A percentile compares a stretch with the other conserved stretches of the same genome.
phyloP scores from a whole-genome alignment of 2,888 invertebrate genomes.

The Nomada ruficornis region DNA sequence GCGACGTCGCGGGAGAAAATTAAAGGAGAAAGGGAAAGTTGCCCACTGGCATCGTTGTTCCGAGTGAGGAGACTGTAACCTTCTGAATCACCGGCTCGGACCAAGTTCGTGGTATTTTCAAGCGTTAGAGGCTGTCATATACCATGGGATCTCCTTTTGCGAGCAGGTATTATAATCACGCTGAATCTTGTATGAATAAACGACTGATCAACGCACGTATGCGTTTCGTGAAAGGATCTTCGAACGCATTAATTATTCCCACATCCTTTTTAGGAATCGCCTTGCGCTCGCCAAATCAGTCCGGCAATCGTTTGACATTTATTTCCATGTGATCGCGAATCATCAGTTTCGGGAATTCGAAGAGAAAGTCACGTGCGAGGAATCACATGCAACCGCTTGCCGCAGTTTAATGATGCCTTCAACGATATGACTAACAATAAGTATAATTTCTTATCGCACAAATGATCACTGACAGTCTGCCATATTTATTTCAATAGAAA shows the following conservation, averaged over 20 bases:
- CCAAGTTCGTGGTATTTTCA: slow-evolving; percentile 59
- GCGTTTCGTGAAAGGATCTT: neutral
- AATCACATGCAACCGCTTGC: slow-evolving; percentile 20
- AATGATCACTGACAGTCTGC: too few species aligned
- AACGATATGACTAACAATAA: neutral
- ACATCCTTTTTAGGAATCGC: neutral
- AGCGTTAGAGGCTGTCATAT: slow-evolving; percentile 29
- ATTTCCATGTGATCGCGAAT: neutral
- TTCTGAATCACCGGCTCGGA: slow-evolving; percentile 50
- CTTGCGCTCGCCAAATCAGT: neutral
- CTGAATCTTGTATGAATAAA: neutral
- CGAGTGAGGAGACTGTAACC: slow-evolving; percentile 61
- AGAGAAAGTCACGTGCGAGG: slow-evolving; percentile 3
- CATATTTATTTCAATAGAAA: too few species aligned
- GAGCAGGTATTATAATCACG: neutral
- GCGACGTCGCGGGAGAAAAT: slow-evolving; percentile 44
- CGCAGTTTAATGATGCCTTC: slow-evolving; percentile 57
- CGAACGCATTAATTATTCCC: neutral
- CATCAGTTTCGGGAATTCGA: neutral
- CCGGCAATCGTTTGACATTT: neutral
- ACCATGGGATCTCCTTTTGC: neutral
- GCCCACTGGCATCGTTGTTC: slow-evolving; percentile 46
- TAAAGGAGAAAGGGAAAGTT: slow-evolving; percentile 64
- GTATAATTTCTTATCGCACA: slow-evolving; percentile 34
- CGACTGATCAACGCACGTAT: neutral